Base-by-base conservation (phyloP, 2,888 invertebrate species). In the Pterostichus niger region DNA sequence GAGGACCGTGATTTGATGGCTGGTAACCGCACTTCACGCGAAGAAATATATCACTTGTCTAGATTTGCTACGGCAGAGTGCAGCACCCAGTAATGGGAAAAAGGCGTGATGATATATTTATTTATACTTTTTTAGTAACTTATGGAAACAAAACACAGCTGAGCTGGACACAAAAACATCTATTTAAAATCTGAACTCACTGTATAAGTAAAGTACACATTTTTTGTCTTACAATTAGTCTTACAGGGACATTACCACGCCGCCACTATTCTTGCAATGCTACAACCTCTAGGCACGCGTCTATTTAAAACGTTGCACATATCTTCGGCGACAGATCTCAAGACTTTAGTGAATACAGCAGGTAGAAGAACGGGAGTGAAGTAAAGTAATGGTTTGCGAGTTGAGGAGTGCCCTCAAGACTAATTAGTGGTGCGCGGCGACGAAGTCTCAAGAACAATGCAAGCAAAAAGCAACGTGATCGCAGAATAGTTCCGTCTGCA, bases 391-490 rank as follows among this genome's bases (percentile, higher is more conserved):
- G 54, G 54, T 5, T 1, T 54, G 13, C 15, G 6, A 54, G 13
- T 68, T 40, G 44, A 68, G 33, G 68, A 68, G 68, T 68, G 11
- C 31, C 31, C 71, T 71, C 24, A 71, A 71, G 71, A 71, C 71
- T 71, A 71, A 71, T 71, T 71, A 71, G 71, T 71, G 15, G 71
- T 71, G 71, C 71, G 49, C 71, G 49, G 54, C 9, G 54, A 54
- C 15, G 54, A 17, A 46, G 71, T 71, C 46, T 44, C 17, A 17
- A 71, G 71, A 46, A 71, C 46, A 44, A 24, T 24, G 71, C 24
- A 46, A 68, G 68, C 68, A 68, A 35, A 59, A 24, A 15, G 13
- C 59, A 24, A 40, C 40, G 59, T 11, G 31, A 59, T 59, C 10
- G 59, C 40, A 59, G 24, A 40, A 64, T 13, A 64, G 64, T 64